Evolutionary conservation across 53 echinoderm and acorn worm genomes (phyloP).

Genomic region (Echinometra lucunter): DNA sequence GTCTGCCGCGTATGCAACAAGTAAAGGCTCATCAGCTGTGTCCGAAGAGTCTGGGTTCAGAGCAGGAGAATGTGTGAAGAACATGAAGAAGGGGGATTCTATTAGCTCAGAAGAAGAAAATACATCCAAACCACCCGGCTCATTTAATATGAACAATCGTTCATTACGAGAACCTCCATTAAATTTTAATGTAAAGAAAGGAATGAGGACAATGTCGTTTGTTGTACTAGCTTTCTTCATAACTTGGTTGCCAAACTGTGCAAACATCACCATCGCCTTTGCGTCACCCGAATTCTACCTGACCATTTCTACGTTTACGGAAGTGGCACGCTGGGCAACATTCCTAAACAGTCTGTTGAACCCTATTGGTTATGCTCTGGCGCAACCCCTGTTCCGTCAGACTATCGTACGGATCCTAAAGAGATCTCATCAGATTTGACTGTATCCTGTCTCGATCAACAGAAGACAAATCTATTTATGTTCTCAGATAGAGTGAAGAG

Average conservation of each 20-base stretch:
- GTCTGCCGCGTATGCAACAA: neutral
- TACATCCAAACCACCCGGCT: neutral
- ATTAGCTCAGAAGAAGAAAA: neutral
- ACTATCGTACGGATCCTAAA: neutral
- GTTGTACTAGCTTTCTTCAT: conserved; percentile 9
- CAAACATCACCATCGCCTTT: neutral
- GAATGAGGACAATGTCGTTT: neutral
- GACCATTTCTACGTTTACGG: neutral
- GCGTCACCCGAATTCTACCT: neutral
- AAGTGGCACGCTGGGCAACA: conserved; percentile 20
- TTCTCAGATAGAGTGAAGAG: too few species aligned
- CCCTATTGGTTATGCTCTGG: neutral
- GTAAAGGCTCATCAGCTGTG: neutral
- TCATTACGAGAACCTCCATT: neutral
- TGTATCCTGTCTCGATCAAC: neutral
- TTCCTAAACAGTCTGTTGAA: neutral
- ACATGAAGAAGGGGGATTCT: neutral
- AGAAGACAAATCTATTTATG: too few species aligned
- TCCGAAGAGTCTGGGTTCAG: neutral
- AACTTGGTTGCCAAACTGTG: conserved; percentile 26
- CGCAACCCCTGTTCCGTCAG: neutral
- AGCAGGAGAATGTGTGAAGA: neutral
- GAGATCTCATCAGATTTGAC: neutral
- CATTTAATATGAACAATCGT: neutral
- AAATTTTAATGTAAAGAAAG: neutral